Evolutionary conservation across 2,113 vertebrate species (phyloP).

Genomic region (Andinoacara biseriatus): DNA sequence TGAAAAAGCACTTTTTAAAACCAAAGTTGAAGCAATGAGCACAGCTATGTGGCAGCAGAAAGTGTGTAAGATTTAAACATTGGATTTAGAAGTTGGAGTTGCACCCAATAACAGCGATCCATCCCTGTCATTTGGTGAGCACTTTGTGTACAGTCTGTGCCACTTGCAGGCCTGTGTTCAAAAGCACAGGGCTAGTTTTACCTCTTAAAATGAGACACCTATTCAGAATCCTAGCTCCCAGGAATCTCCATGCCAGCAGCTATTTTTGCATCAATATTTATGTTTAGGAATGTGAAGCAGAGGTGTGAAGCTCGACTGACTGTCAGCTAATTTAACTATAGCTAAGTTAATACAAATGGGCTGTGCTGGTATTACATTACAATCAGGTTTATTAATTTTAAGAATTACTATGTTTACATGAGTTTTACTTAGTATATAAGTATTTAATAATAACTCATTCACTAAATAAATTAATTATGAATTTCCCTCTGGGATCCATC

Average conservation of each 20-base stretch:
- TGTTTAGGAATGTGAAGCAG: not conserved
- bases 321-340: too few species aligned
- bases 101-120: slow-evolving; percentile 32
- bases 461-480: too few species aligned
- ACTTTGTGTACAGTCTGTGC: slow-evolving; percentile 30
- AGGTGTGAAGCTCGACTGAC: not conserved
- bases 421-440: not conserved
- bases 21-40: not conserved
- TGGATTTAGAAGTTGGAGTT: slow-evolving; percentile 41
- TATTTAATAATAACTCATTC: not conserved
- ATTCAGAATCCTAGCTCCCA: not conserved
- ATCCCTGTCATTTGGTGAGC: slow-evolving; percentile 30
- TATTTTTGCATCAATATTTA: not conserved
- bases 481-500: too few species aligned
- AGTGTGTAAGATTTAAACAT: slow-evolving; percentile 25
- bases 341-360: not conserved
- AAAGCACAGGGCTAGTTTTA: not conserved
- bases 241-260: not conserved
- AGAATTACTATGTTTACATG: not conserved
- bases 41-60: slow-evolving; percentile 5
- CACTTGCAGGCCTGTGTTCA: not conserved
- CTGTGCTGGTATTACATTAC: not conserved
- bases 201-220: not conserved
- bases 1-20: slow-evolving; percentile 8
- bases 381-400: not conserved